Conservation (phyloP, 2,113 vertebrate species). For the Physeter macrocephalus region DNA sequence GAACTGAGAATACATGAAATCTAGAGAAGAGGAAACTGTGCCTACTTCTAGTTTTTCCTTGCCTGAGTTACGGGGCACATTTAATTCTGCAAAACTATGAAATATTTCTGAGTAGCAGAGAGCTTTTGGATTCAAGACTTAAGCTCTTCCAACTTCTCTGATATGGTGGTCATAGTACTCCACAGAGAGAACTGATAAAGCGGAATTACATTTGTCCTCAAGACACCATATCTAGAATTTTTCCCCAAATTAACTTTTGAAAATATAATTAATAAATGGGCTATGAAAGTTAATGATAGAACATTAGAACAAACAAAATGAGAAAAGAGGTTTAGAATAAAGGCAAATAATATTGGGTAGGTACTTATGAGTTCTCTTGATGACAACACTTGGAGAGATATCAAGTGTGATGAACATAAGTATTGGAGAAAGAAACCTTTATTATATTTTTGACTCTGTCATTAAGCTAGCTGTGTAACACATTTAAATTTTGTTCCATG, state of each 20-base stretch:
- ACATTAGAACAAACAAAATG: neutral
- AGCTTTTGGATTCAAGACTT: neutral
- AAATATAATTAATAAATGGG: neutral
- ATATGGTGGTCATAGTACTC: rapidly evolving
- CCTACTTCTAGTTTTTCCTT: neutral
- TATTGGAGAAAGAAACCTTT: neutral
- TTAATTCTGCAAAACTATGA: neutral
- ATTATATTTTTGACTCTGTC: neutral
- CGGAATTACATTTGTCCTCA: neutral
- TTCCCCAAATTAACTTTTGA: neutral
- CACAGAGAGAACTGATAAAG: neutral
- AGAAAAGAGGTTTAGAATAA: neutral
- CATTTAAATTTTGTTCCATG: neutral
- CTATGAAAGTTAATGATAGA: neutral
- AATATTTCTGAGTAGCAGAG: neutral
- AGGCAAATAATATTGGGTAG: neutral
- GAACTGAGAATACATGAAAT: neutral
- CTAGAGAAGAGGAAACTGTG: neutral
- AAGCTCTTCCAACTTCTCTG: neutral
- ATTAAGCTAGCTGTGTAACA: neutral
- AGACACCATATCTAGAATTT: neutral
- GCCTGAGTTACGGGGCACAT: neutral
- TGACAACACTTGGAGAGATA: neutral
- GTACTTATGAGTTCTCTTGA: neutral
- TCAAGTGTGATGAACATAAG: neutral